phyloP scores from a whole-genome alignment of 2,113 vertebrate species.

The Zosterops pallidus region DNA sequence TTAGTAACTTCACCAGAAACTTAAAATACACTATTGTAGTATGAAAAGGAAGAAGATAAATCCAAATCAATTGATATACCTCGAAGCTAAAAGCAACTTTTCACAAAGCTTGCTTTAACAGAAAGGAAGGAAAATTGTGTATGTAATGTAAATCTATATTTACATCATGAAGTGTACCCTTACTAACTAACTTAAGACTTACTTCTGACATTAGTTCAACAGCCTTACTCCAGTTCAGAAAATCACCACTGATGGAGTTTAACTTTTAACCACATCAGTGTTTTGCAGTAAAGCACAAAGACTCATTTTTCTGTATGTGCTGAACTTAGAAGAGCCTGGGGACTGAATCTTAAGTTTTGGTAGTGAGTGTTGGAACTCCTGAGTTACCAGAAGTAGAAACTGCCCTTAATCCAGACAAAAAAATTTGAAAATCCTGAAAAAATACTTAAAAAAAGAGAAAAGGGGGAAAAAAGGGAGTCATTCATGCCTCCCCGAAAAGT shows the following conservation, averaged over 20 bases:
- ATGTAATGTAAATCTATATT: background rate
- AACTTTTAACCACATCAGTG: background rate
- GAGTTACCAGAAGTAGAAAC: background rate
- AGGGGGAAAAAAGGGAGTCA: rapidly evolving
- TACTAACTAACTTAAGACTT: background rate
- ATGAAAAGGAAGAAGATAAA: background rate
- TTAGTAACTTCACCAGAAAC: background rate
- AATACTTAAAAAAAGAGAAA: background rate
- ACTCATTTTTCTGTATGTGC: background rate
- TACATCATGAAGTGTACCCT: background rate
- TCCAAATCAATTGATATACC: background rate
- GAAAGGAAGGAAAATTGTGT: background rate
- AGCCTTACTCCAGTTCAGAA: background rate
- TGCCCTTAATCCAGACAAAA: background rate
- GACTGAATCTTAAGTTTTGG: background rate
- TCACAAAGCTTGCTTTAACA: background rate
- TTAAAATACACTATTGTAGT: background rate
- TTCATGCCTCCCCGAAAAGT: background rate
- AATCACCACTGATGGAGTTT: background rate
- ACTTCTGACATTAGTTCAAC: background rate
- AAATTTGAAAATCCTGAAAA: background rate
- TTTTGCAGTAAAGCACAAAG: background rate
- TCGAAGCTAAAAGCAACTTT: background rate
- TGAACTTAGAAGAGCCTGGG: background rate
- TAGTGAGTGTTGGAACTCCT: background rate